phyloP scores from a whole-genome alignment of 30 jellyfish, hydroid and myxozoan genomes.

The Rhopilema esculentum region DNA sequence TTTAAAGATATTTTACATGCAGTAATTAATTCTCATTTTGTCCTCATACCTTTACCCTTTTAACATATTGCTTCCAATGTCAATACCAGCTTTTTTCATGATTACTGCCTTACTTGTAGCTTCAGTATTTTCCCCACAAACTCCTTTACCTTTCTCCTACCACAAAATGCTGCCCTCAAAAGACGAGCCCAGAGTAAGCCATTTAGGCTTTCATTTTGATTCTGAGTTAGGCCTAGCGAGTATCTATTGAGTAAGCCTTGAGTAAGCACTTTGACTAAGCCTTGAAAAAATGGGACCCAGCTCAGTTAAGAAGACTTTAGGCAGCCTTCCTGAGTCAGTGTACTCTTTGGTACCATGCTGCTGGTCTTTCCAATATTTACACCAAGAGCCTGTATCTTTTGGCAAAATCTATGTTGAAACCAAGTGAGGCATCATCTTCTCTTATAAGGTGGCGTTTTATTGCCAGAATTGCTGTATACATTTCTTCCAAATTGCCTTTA shows the following conservation, averaged over 20 bases:
- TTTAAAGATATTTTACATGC: too few relatives aligned
- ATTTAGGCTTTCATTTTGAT: too few relatives aligned
- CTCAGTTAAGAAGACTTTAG: not conserved
- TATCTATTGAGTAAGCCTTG: not conserved
- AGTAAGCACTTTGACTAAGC: slow-evolving; percentile 14
- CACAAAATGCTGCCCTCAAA: too few relatives aligned
- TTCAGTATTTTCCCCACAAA: too few relatives aligned
- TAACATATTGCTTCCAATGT: too few relatives aligned
- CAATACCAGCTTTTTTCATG: too few relatives aligned
- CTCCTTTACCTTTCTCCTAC: too few relatives aligned
- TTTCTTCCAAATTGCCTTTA: not conserved
- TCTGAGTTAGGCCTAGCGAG: not conserved
- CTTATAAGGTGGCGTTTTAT: slow-evolving; percentile 4
- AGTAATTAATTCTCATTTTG: too few relatives aligned
- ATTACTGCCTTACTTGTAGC: too few relatives aligned
- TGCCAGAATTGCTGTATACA: slow-evolving; percentile 14
- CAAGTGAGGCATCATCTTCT: not conserved
- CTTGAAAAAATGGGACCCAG: not conserved
- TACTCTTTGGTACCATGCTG: not conserved
- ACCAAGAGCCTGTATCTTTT: too few relatives aligned
- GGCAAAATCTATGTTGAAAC: not conserved
- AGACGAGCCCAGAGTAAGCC: slow-evolving; percentile 3
- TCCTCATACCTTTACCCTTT: too few relatives aligned
- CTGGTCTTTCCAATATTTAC: slow-evolving; percentile 5
- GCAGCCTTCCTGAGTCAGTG: not conserved